Base-by-base conservation (phyloP, 2,113 vertebrate species). In the Montifringilla adamsi region DNA sequence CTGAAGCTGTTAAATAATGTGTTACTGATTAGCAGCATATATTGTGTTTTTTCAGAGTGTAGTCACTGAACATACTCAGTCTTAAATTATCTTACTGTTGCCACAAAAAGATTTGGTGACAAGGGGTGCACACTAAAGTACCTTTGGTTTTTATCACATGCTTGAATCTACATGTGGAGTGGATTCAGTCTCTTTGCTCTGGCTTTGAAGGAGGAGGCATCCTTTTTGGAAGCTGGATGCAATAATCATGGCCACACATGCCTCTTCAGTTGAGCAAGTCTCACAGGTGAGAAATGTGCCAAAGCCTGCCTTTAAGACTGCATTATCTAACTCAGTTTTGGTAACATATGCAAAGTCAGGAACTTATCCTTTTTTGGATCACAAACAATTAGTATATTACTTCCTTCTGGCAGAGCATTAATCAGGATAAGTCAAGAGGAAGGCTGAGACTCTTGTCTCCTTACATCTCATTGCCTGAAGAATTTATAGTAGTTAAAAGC, bases 391-490 rank as follows among this genome's bases (percentile, higher is more conserved):
- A 95, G 88, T 95, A 52, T 44, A 81, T 92, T 89, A 86, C 68
- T 94, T 96, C 91, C 86, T 92, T 87, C 89, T 94, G 95, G 83
- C 76, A 94, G 19, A 64, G 49, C 68, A 89, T 92, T 90, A 86
- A 90, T 92, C 86, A 74, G 76, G 50, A 16, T 67, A 93, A 90
- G 31, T 53, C n/a, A 63, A 78, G 56, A 78, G 18, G 43, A 89
- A 90, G 76, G 33, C 72, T 93, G 68, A 94, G 86, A 90, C 70
- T 33, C 47, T 86, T 81, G 80, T 78, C 56, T 92, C 43, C 85
- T 90, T 87, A 83, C 9, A 1, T 83, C 85, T 93, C 55, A 24
- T 17, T 50, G 49, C 66, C 83, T 92, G 76, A 75, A 95, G 68
- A 95, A 81, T 90, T 86, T 93, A 90, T 84, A 59, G 68, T 15